Base-by-base conservation (phyloP, 1,140 invertebrate genomes). In the Atta cephalotes region DNA sequence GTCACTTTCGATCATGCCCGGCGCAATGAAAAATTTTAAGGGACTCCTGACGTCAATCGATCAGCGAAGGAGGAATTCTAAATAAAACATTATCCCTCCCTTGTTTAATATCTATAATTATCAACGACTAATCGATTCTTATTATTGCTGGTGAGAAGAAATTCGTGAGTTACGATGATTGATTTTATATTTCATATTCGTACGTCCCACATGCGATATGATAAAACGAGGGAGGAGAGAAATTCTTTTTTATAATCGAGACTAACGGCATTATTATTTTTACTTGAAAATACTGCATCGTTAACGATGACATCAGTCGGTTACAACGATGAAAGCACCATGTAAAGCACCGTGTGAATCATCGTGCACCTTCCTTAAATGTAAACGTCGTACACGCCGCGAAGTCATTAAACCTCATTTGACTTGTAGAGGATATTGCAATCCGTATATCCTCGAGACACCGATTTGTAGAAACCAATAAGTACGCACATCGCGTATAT, bases 271-370 rank as follows among this genome's bases (percentile, higher is more conserved):
- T 56, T 39, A 58, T 58, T 45, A 9, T 45, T 60, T 51, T 56
- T 21, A 7, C 12, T 25, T 18, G 31, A 74, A 72, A 71, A 49
- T 51, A 28, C 60, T 49, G 49, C 70, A 74, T 60, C 14, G 80
- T 21, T 56, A 45, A 62, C 60, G 70, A 74, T 84, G 80, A 84
- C 80, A 84, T 84, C 80, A 84, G 56, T 31, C 25, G 14, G 25
- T 7, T 62, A 18, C 56, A 51, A 74, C 21, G 39, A n/a, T 18
- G 45, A 56, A 21, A 21, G 35, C 80, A 63, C 70, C 70, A 63
- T 84, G 80, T 51, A 76, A 74, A 84, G 56, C 9, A 51, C n/a
- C 39, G 35, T 35, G 68, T 84, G 80, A 84, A 51, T 84, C 70
- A 82, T 82, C 56, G 16, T 51, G 56, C 56, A 62, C 80, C 53